Evolutionary conservation across 2,888 invertebrate genomes (phyloP).

Genomic region (Xestia xanthographa): DNA sequence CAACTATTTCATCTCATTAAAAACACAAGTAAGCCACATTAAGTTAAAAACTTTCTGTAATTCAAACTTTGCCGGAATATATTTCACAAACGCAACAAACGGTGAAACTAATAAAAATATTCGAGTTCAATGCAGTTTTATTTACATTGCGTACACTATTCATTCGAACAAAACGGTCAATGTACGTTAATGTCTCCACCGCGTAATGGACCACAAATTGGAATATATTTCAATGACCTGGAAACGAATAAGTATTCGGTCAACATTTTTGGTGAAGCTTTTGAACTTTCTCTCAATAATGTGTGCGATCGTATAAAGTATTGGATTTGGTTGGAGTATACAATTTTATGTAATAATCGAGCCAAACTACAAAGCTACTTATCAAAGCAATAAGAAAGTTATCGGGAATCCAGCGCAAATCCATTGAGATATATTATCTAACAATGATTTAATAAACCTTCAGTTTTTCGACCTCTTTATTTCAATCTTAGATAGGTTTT

Average conservation of each 20-base stretch:
- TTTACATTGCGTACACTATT: conserved; percentile 16
- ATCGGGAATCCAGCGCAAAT: background rate
- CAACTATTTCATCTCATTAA: background rate
- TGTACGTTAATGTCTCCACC: conserved; percentile 20
- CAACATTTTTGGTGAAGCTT: background rate
- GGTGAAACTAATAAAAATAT: conserved; percentile 25
- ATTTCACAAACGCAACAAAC: conserved; percentile 16
- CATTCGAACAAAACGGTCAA: background rate
- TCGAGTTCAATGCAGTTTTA: conserved; percentile 21
- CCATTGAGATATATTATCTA: background rate
- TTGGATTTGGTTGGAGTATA: background rate
- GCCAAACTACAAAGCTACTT: conserved; percentile 10
- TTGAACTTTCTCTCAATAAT: background rate
- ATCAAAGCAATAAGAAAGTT: conserved; percentile 29
- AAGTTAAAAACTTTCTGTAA: conserved; percentile 25
- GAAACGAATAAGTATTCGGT: conserved; percentile 22
- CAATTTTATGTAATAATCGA: background rate
- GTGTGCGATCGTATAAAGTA: background rate
- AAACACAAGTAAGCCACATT: background rate
- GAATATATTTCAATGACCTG: conserved; percentile 9
- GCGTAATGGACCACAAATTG: conserved; percentile 16
- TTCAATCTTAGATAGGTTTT: background rate
- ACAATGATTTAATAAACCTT: background rate
- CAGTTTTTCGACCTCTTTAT: background rate
- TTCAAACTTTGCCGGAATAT: conserved; percentile 21